Evolutionary conservation across 2,113 vertebrate genomes (phyloP).

Genomic region (Neolamprologus tretocephalus): DNA sequence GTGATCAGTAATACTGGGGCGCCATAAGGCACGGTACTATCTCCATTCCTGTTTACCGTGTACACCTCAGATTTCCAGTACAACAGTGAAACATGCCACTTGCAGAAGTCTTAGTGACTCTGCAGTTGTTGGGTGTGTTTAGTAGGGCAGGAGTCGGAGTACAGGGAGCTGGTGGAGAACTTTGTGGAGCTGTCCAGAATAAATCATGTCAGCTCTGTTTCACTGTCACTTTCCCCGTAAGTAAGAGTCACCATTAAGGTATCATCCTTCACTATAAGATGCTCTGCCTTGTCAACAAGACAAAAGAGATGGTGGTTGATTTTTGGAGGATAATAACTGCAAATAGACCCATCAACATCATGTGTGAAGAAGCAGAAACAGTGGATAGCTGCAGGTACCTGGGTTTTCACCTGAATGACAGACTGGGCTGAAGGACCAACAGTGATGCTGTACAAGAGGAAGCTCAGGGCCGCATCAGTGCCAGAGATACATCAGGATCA

Average conservation of each 20-base stretch:
- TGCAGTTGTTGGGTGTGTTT: neutral
- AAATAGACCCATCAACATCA: neutral
- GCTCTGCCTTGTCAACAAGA: neutral
- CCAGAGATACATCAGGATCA: neutral
- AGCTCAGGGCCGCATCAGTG: rapidly evolving
- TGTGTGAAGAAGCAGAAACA: neutral
- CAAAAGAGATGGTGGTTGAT: neutral
- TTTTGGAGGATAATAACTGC: neutral
- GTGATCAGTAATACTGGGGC: neutral
- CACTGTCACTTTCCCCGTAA: neutral
- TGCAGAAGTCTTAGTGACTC: neutral
- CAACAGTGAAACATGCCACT: neutral
- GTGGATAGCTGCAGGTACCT: neutral
- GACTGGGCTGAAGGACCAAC: neutral
- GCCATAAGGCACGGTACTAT: neutral
- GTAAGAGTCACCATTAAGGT: neutral
- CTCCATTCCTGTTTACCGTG: neutral
- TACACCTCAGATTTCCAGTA: neutral
- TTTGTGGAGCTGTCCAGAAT: neutral
- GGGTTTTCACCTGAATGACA: neutral
- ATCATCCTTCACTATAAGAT: neutral
- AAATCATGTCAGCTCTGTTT: neutral
- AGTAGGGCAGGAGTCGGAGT: neutral
- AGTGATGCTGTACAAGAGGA: neutral
- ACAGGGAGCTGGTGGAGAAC: neutral